Conservation (phyloP, 2,797 vertebrate species). For the Ciconia nigra region DNA sequence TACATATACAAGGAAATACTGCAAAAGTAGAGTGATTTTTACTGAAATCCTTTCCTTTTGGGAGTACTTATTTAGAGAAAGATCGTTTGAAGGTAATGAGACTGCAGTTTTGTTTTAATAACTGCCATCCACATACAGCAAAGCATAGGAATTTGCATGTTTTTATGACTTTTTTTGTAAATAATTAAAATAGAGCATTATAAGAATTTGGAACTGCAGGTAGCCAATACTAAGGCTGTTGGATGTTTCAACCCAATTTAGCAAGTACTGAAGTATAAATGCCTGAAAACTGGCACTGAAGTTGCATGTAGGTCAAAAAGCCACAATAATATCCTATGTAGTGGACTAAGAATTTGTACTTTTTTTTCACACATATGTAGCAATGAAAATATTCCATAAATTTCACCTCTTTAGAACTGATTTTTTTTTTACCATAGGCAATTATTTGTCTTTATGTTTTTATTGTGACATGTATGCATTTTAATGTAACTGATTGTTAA, state of each 20-base stretch:
- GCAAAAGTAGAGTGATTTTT: neutral
- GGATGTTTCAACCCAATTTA: neutral
- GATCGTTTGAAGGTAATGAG: neutral
- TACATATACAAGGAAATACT: neutral
- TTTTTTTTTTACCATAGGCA: neutral
- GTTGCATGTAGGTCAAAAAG: neutral
- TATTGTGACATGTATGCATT: neutral
- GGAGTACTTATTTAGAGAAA: neutral
- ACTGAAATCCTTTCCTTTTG: neutral
- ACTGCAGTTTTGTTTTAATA: neutral
- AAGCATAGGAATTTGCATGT: neutral
- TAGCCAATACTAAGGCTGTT: neutral
- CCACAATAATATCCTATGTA: neutral
- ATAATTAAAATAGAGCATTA: neutral
- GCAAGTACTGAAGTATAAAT: neutral
- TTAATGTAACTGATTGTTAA: neutral
- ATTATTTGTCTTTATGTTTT: neutral
- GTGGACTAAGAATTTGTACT: neutral
- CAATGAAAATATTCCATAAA: neutral
- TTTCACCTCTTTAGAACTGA: neutral
- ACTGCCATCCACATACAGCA: neutral
- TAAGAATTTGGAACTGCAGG: neutral
- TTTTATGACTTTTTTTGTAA: neutral
- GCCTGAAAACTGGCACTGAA: neutral
- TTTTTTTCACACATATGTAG: neutral